Percentiles rank a stretch among this genome's conserved stretches.
phyloP scores from a whole-genome alignment of 2,888 invertebrate genomes.

The Drosophila emarginata region DNA sequence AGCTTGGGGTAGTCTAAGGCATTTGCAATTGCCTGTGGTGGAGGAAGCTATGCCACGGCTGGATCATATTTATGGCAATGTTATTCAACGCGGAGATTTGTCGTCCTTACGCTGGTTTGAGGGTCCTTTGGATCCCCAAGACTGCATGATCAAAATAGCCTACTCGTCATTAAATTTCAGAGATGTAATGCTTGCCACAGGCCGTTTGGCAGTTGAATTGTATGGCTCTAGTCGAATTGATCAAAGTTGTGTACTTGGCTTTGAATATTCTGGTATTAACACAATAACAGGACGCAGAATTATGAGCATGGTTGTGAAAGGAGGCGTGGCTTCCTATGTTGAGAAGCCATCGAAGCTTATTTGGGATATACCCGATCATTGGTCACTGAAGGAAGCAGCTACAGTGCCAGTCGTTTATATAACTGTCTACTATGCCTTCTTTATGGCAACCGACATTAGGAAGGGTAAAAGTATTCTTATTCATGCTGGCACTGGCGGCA shows the following conservation, averaged over 20 bases:
- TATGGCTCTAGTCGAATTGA: slow-evolving; percentile 87
- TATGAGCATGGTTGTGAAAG: slow-evolving; percentile 85
- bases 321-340: slow-evolving; percentile 84
- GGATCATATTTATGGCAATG: slow-evolving; percentile 90
- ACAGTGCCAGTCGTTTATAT: slow-evolving; percentile 91
- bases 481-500: slow-evolving; percentile 87
- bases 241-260: slow-evolving; percentile 87
- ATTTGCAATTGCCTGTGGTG: slow-evolving; percentile 85
- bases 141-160: slow-evolving; percentile 83
- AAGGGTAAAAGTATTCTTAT: slow-evolving; percentile 83
- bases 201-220: slow-evolving; percentile 92
- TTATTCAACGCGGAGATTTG: slow-evolving; percentile 91
- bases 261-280: slow-evolving; percentile 86
- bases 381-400: slow-evolving; percentile 89
- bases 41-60: slow-evolving; percentile 81
- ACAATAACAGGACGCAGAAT: slow-evolving; percentile 84
- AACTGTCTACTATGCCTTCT: slow-evolving; percentile 85
- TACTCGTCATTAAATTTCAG: slow-evolving; percentile 95
- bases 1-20: slow-evolving; percentile 91
- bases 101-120: slow-evolving; percentile 93
- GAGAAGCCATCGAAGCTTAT: slow-evolving; percentile 65
- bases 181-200: slow-evolving; percentile 96
- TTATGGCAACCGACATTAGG: slow-evolving; percentile 74
- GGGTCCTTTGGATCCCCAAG: slow-evolving; percentile 84
- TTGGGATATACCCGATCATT: slow-evolving; percentile 89